These are phyloP conservation scores for Microcebus griseorufus DNA, from an alignment of 2,113 vertebrate genomes.

Conservation along the genomic window DNA sequence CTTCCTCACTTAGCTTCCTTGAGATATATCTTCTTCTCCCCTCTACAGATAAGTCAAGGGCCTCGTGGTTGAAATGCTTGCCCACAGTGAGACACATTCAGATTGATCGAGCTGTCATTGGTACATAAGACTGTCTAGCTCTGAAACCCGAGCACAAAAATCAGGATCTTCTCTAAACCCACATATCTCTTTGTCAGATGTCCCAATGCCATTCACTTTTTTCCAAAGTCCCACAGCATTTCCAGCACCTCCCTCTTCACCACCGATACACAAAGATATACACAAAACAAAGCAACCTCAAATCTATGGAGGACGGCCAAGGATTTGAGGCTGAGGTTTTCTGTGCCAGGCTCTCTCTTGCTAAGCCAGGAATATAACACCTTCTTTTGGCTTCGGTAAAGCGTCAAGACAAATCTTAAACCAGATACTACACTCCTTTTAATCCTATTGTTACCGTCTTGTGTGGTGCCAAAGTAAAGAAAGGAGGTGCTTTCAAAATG, in stretches of 20 bases:
- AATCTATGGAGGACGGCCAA: slow-evolving; percentile 56
- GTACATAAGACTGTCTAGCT: background rate
- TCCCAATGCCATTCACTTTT: background rate
- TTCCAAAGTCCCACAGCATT: background rate
- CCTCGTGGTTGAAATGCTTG: background rate
- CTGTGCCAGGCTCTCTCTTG: slow-evolving; percentile 22
- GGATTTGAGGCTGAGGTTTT: slow-evolving; percentile 61
- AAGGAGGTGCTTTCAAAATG: slow-evolving; percentile 52
- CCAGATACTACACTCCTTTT: slow-evolving; percentile 66
- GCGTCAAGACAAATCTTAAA: slow-evolving; percentile 72
- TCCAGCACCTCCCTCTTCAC: background rate
- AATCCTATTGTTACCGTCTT: slow-evolving; percentile 69
- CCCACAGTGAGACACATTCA: background rate
- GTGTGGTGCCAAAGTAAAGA: slow-evolving; percentile 73
- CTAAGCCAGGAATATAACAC: slow-evolving; percentile 63
- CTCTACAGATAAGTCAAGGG: background rate
- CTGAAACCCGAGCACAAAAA: background rate
- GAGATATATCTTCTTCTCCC: background rate
- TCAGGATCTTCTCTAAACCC: background rate
- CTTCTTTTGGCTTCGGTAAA: slow-evolving; percentile 53
- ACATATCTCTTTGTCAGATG: background rate
- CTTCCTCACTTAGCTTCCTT: background rate
- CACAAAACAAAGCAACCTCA: slow-evolving; percentile 62
- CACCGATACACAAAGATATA: background rate
- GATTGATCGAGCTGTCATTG: background rate